phyloP scores from a whole-genome alignment of 2,113 vertebrate genomes.

The Lamprotornis superbus region DNA sequence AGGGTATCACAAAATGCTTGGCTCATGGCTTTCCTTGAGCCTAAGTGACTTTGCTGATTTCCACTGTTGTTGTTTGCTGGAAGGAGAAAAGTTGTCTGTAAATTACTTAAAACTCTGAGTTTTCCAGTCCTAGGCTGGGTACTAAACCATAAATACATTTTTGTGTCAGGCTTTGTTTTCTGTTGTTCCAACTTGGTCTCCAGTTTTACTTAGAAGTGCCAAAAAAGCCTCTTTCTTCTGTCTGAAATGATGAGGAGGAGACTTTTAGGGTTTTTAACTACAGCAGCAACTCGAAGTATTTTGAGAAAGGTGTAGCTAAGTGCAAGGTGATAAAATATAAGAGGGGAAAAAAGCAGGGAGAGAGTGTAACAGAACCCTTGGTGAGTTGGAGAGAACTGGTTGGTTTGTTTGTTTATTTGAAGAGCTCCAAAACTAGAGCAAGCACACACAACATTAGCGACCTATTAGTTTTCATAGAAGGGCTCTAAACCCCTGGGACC shows the following conservation, averaged over 20 bases:
- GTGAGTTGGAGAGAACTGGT: neutral
- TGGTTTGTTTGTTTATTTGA: neutral
- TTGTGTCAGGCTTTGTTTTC: neutral
- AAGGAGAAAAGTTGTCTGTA: neutral
- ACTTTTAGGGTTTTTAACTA: neutral
- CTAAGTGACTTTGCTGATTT: neutral
- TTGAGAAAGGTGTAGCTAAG: neutral
- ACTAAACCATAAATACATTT: neutral
- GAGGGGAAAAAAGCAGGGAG: neutral
- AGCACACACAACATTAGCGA: neutral
- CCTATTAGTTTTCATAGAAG: neutral
- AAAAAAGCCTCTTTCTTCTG: conserved; percentile 6
- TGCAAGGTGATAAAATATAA: neutral
- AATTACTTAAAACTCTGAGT: neutral
- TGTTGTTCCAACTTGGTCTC: neutral
- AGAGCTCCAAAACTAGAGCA: neutral
- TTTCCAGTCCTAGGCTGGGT: neutral
- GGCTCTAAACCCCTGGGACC: neutral
- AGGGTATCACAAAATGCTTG: neutral
- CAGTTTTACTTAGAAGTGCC: conserved; percentile 20
- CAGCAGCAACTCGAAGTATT: neutral
- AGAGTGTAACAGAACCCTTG: neutral
- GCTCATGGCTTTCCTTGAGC: neutral
- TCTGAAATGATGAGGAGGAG: neutral
- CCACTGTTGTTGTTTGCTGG: neutral